A percentile compares a stretch with the other conserved stretches of the same genome.
These are phyloP conservation scores for Orycteropus afer DNA, from an alignment of 2,113 vertebrate species.

Conservation along the genomic window DNA sequence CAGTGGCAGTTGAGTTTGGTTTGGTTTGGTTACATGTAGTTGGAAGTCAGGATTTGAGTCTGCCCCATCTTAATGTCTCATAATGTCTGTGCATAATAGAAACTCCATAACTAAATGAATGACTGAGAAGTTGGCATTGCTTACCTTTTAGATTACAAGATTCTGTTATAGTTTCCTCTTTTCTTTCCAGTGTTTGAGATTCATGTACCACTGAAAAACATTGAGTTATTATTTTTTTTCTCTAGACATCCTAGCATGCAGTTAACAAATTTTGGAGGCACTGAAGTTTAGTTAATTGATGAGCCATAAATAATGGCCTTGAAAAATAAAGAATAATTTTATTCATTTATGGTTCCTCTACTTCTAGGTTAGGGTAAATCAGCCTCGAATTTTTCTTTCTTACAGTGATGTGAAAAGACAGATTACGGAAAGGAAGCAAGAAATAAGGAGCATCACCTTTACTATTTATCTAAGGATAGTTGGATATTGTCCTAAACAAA, in stretches of 20 bases:
- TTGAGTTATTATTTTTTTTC: neutral
- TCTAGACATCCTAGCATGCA: neutral
- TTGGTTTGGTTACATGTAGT: neutral
- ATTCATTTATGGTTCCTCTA: neutral
- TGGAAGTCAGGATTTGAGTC: accelerated
- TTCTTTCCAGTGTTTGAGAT: neutral
- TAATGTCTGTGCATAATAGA: neutral
- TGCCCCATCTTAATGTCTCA: neutral
- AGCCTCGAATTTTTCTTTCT: neutral
- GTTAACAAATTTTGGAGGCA: neutral
- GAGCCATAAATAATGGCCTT: neutral
- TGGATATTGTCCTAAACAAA: neutral
- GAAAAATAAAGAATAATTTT: neutral
- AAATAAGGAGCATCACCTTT: neutral
- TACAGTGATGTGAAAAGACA: neutral
- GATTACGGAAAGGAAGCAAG: neutral
- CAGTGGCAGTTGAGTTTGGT: too few relatives aligned
- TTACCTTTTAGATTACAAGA: neutral
- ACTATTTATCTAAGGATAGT: neutral
- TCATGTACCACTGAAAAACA: neutral
- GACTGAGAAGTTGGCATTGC: neutral
- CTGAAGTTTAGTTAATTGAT: constrained; percentile 16
- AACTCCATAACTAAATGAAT: neutral
- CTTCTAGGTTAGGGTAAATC: neutral
- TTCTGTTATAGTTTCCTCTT: neutral